These are phyloP conservation scores for Etheostoma spectabile DNA, from an alignment of 2,113 vertebrate genomes.

Conservation along the genomic window DNA sequence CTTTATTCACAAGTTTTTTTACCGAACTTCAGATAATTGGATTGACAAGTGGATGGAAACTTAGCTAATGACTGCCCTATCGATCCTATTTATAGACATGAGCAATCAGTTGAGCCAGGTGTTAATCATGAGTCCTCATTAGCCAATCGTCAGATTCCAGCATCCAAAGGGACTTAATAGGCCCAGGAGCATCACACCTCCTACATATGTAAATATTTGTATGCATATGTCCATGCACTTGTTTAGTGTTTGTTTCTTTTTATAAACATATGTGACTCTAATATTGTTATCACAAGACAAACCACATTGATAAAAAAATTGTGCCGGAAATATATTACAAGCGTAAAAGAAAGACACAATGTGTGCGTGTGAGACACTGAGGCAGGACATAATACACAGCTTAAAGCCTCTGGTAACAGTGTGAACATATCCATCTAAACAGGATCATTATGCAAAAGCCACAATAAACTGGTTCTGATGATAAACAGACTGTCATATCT, in stretches of 20 bases:
- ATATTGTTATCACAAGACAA: conserved; percentile 11
- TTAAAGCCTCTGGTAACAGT: conserved; percentile 59
- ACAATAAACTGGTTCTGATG: conserved; percentile 76
- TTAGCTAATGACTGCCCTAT: too few species aligned
- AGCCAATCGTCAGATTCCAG: too few species aligned
- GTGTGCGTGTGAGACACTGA: conserved; percentile 27
- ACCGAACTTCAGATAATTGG: too few species aligned
- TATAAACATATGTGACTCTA: background rate
- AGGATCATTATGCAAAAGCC: conserved; percentile 77
- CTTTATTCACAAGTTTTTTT: too few species aligned
- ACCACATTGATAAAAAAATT: conserved; percentile 25
- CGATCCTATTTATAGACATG: too few species aligned
- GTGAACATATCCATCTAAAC: conserved; percentile 68
- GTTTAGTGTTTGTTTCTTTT: background rate
- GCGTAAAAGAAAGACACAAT: conserved; percentile 16
- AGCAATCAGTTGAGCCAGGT: too few species aligned
- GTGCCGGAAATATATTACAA: background rate
- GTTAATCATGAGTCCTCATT: too few species aligned
- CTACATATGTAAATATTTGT: conserved; percentile 31
- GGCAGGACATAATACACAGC: conserved; percentile 45
- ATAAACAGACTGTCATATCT: conserved; percentile 80
- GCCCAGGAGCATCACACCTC: too few species aligned
- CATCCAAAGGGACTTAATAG: too few species aligned
- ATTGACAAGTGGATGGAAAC: too few species aligned
- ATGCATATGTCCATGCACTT: background rate